Evolutionary conservation across 2,888 invertebrate genomes (phyloP).

Genomic region (Tuta absoluta): DNA sequence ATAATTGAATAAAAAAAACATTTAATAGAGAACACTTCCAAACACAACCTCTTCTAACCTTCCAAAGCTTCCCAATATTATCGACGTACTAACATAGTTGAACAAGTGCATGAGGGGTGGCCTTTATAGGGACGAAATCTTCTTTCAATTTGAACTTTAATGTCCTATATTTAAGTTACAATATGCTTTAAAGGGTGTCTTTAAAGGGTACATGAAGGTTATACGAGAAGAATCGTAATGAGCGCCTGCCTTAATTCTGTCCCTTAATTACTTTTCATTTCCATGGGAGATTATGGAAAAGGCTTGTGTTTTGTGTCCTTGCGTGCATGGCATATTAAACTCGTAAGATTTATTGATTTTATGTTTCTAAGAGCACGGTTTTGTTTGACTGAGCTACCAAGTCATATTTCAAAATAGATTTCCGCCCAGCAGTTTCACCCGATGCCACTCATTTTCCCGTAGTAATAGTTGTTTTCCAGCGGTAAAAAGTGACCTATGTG

Average conservation of each 20-base stretch:
- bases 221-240: conserved; percentile 44
- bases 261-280: conserved; percentile 36
- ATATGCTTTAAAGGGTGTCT: not conserved
- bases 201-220: conserved; percentile 30
- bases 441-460: no score
- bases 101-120: conserved; percentile 29
- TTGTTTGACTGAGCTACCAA: no score
- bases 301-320: not conserved
- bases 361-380: not conserved
- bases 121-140: not conserved
- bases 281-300: not conserved
- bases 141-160: not conserved
- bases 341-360: not conserved
- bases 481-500: no score
- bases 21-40: conserved; percentile 15
- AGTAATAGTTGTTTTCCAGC: no score
- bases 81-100: conserved; percentile 35
- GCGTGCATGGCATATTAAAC: not conserved
- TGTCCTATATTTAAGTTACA: not conserved
- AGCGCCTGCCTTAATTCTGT: conserved; percentile 52
- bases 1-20: not conserved
- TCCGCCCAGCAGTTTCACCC: no score
- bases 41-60: conserved; percentile 7
- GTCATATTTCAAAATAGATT: no score
- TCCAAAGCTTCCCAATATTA: conserved; percentile 30